These are phyloP conservation scores for Apteryx mantelli DNA, from an alignment of 2,113 vertebrate genomes.

Conservation along the genomic window DNA sequence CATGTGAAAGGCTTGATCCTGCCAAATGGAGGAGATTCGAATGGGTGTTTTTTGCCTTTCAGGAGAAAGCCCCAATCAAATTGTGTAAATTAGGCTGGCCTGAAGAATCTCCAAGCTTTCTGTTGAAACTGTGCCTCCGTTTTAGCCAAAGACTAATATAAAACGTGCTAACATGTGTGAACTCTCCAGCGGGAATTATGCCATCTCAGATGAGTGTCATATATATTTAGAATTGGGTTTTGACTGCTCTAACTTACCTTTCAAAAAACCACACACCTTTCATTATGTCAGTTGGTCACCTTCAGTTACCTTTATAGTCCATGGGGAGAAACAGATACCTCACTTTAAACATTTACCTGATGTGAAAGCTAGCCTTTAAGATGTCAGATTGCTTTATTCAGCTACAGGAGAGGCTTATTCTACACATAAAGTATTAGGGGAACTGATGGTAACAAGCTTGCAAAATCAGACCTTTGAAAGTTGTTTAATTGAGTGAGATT, in stretches of 20 bases:
- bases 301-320: background rate
- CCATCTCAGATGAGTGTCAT: background rate
- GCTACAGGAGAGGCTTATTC: background rate
- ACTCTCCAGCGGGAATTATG: background rate
- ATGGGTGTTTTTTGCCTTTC: background rate
- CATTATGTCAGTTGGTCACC: background rate
- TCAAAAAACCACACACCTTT: background rate
- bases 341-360: background rate
- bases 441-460: background rate
- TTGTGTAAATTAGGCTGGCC: background rate
- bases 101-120: background rate
- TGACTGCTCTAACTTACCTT: background rate
- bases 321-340: background rate
- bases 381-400: background rate
- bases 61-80: background rate
- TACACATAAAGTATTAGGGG: background rate
- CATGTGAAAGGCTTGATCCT: background rate
- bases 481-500: background rate
- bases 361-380: background rate
- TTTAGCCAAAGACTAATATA: background rate
- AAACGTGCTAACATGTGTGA: background rate
- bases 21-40: background rate
- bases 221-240: background rate
- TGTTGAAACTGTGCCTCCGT: background rate
- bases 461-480: background rate